Evolutionary conservation across 2,797 vertebrate genomes (phyloP).

Genomic region (Coluber constrictor): DNA sequence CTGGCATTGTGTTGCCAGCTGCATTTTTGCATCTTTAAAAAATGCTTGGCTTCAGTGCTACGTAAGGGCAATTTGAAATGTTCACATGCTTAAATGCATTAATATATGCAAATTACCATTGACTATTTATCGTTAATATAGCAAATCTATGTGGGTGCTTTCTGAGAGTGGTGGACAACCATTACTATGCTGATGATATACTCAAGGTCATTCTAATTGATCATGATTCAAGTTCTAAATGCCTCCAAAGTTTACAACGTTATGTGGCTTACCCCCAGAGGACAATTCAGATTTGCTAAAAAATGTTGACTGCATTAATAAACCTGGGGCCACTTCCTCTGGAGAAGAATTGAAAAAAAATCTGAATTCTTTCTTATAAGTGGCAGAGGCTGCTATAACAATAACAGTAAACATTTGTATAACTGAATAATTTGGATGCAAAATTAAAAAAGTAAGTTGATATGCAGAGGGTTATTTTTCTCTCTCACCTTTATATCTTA

Average conservation of each 20-base stretch:
- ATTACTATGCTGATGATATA: constrained; percentile 4
- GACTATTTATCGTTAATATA: neutral
- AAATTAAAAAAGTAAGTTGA: neutral
- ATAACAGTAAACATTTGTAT: neutral
- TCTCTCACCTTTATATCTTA: neutral
- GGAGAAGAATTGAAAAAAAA: neutral
- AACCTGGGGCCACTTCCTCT: neutral
- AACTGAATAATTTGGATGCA: neutral
- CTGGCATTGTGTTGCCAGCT: constrained; percentile 6
- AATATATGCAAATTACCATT: constrained; percentile 18
- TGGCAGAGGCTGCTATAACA: neutral
- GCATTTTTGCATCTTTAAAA: neutral
- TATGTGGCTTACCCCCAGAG: neutral
- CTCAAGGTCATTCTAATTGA: neutral
- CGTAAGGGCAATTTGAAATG: constrained; percentile 26
- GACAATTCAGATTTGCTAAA: neutral
- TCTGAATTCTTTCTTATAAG: neutral
- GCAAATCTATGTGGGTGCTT: neutral
- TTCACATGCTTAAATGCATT: constrained; percentile 31
- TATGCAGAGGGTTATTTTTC: neutral
- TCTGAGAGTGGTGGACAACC: constrained; percentile 1
- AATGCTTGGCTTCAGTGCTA: neutral
- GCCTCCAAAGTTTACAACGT: neutral
- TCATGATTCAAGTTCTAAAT: constrained; percentile 5
- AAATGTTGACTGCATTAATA: neutral